Evolutionary conservation across 2,888 invertebrate species (phyloP), one percentile per base, ranked within the genome.

Genomic region (Callinectes sapidus): DNA sequence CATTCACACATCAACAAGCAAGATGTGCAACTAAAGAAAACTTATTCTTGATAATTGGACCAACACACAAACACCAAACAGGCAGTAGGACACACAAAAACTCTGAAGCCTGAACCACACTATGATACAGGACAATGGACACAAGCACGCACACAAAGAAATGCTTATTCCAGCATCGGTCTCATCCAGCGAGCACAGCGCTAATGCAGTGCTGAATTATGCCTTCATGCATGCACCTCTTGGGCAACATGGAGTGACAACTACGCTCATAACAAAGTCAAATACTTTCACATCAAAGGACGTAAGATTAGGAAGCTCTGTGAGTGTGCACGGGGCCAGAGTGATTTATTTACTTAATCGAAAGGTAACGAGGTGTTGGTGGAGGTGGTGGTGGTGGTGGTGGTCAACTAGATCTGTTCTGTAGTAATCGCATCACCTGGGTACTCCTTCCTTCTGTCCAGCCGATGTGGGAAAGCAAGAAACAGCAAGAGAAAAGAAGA

Each of bases 351-450:
- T 93, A 93, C 93, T 93, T 93, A 93, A 90, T 92, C 39, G 87
- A 92, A 90, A 89, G 86, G 92, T 90, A 92, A 92, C 90, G 90
- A 90, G 92, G 92, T 90, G 90, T 28, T 90, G 90, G 92, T 92
- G 88, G 90, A 92, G 93, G 42, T 90, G 90, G 92, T 92, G 88
- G 89, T 92, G 93, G 89, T 93, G 93, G 89, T 92, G 90, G 91
- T 93, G 92, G 90, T 91, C 77, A 91, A 89, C 92, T 93, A 93
- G 77, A 93, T 93, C 89, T 93, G 93, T 92, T 93, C 93, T 91
- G 93, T 93, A 81, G 92, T 92, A 90, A 93, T 92, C 92, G 92
- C 92, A 92, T 93, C 93, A 93, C 93, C 93, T 93, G 93, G 89
- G 66, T 85, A 92, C 92, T 93, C 93, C 92, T 93, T 93, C 92